phyloP scores from a whole-genome alignment of 2,113 vertebrate species.

The Oncorhynchus clarkii region DNA sequence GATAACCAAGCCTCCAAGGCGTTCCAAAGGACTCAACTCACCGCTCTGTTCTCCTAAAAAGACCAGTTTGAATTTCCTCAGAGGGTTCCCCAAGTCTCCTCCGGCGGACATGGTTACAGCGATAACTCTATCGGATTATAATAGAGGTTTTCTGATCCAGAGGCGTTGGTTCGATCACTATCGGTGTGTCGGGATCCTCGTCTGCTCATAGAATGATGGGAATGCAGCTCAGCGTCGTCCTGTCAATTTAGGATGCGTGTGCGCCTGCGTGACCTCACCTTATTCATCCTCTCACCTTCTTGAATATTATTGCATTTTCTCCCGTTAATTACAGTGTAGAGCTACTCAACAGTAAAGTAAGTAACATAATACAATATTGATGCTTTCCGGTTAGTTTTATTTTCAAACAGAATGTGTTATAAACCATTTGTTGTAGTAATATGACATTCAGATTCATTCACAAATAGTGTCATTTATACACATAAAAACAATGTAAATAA shows the following conservation, averaged over 20 bases:
- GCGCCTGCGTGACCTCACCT: constrained; percentile 78
- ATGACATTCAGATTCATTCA: too few species aligned
- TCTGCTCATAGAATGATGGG: constrained; percentile 69
- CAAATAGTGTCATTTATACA: too few species aligned
- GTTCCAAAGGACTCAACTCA: constrained; percentile 69
- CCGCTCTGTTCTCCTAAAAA: constrained; percentile 95
- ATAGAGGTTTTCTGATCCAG: constrained; percentile 40
- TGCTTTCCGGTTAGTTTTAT: too few species aligned
- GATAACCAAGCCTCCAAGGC: constrained; percentile 28
- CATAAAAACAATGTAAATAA: too few species aligned
- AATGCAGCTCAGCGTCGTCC: constrained; percentile 74
- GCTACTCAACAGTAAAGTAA: neutral
- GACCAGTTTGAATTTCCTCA: constrained; percentile 95
- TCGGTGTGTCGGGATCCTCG: constrained; percentile 59
- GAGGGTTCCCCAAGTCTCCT: constrained; percentile 91
- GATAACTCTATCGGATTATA: constrained; percentile 47
- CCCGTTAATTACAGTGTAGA: too few species aligned
- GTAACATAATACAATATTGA: neutral
- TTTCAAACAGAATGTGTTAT: too few species aligned
- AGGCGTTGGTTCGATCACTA: constrained; percentile 49
- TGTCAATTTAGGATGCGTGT: constrained; percentile 54
- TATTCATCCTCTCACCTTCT: constrained; percentile 57
- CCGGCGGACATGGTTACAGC: constrained; percentile 83
- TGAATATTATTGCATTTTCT: too few species aligned
- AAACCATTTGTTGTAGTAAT: too few species aligned